Percentiles rank a stretch among this genome's conserved stretches.
These are phyloP conservation scores for Andrena chrysosceles DNA, from an alignment of 2,888 invertebrate genomes.

Conservation along the genomic window DNA sequence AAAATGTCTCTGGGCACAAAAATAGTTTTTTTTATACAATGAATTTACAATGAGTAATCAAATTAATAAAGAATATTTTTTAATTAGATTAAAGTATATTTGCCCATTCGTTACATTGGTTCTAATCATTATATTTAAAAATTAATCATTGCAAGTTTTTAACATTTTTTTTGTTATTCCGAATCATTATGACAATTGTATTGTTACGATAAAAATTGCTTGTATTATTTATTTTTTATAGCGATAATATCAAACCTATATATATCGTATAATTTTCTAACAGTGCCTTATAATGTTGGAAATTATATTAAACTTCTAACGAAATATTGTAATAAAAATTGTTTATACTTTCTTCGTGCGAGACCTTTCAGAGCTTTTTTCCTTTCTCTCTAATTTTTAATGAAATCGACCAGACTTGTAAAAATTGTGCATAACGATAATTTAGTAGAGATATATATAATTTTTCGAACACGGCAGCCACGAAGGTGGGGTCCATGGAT, in stretches of 20 bases:
- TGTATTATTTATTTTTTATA: neutral
- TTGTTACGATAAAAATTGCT: neutral
- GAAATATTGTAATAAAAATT: slow-evolving; percentile 22
- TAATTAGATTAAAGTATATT: neutral
- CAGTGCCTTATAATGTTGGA: slow-evolving; percentile 7
- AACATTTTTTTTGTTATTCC: neutral
- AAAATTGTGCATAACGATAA: slow-evolving; percentile 25
- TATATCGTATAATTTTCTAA: neutral
- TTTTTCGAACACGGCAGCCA: slow-evolving; percentile 71
- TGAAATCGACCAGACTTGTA: neutral
- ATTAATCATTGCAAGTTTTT: neutral
- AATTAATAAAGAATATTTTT: neutral
- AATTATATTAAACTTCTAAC: slow-evolving; percentile 13
- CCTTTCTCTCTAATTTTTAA: neutral
- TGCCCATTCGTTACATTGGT: neutral
- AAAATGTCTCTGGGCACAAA: neutral
- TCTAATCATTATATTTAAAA: neutral
- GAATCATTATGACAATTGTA: neutral
- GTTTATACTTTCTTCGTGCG: neutral
- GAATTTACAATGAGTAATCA: neutral
- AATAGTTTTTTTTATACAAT: neutral
- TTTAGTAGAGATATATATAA: slow-evolving; percentile 52
- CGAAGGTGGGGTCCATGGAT: slow-evolving; percentile 73
- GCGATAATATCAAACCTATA: neutral
- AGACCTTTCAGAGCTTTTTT: neutral